Evolutionary conservation across 2,113 vertebrate genomes (phyloP).

Genomic region (Poeciliopsis occidentalis): DNA sequence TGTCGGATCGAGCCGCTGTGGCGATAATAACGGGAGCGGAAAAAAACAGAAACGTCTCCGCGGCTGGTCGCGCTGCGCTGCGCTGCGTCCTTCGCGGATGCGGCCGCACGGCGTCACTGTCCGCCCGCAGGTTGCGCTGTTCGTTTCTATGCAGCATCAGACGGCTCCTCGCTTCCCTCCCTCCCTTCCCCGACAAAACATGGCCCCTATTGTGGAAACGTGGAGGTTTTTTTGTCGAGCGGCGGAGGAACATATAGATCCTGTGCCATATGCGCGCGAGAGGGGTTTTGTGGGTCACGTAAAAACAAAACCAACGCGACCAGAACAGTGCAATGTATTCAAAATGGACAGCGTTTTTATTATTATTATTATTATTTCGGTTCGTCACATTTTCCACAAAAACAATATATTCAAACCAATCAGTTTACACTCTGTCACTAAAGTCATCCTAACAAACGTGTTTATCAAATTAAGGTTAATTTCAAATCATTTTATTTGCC

Average conservation of each 20-base stretch:
- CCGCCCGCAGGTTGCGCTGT: slow-evolving; percentile 16
- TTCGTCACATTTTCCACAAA: not conserved
- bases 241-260: not conserved
- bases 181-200: no score
- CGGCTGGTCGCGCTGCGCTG: slow-evolving; percentile 40
- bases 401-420: not conserved
- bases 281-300: not conserved
- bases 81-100: slow-evolving; percentile 50
- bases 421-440: no score
- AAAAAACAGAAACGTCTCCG: slow-evolving; percentile 31
- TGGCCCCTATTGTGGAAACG: not conserved
- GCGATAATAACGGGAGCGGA: slow-evolving; percentile 14
- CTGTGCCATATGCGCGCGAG: not conserved
- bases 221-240: not conserved
- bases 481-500: no score
- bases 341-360: not conserved
- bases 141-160: not conserved
- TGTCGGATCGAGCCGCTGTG: slow-evolving; percentile 24
- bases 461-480: no score
- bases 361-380: no score
- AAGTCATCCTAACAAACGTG: no score
- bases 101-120: slow-evolving; percentile 61
- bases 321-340: no score
- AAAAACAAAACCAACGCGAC: not conserved
- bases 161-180: no score